Evolutionary conservation across 1,140 invertebrate species (phyloP), one percentile per base, ranked within the genome.

Genomic region (Orussus abietinus): DNA sequence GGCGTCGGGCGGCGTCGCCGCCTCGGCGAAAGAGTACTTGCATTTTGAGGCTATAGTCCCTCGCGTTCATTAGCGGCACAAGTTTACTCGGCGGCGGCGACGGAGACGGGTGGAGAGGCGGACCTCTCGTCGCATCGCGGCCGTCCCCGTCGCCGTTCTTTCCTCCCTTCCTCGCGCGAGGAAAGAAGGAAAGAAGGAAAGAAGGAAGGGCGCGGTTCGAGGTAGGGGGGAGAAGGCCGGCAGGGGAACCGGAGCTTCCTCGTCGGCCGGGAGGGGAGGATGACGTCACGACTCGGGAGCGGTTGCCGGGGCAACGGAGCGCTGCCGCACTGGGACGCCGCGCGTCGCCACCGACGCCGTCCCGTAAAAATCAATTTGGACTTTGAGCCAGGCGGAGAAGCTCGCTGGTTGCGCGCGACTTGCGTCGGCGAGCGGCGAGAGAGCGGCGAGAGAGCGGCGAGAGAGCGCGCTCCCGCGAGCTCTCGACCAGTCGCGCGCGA

Each of bases 341-440:
- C 45, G 63, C 60, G 67, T 67, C 66, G 66, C 67, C 66, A 69
- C 66, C 52, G 55, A 46, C 55, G 59, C 42, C 38, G 49, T 57
- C 53, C 53, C 57, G 68, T 68, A 69, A 69, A 69, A 68, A 72
- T 70, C 69, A 70, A 72, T 72, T 72, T 72, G 63, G 59, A 63
- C 57, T 62, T 65, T 64, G 64, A 17, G 61, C 64, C 63, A 67
- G 62, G 67, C 52, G 50, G 38, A 37, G 13, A 47, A 54, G 57
- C 56, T 58, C 51, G 36, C 11, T 38, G 10, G 20, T 11, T 18
- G 36, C 11, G 29, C 6, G 14, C 21, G 18, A 22, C 28, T 12
- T 12, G 7, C 26, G 38, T 40, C 5, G 29, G n/a, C 14, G 11
- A 31, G 19, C 21, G 9, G 31, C 5, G 5, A 31, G 42, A 38